Percentiles rank a stretch among this genome's conserved stretches.
phyloP scores from a whole-genome alignment of 2,797 vertebrate species.

The Scolopax bukidnonensis region DNA sequence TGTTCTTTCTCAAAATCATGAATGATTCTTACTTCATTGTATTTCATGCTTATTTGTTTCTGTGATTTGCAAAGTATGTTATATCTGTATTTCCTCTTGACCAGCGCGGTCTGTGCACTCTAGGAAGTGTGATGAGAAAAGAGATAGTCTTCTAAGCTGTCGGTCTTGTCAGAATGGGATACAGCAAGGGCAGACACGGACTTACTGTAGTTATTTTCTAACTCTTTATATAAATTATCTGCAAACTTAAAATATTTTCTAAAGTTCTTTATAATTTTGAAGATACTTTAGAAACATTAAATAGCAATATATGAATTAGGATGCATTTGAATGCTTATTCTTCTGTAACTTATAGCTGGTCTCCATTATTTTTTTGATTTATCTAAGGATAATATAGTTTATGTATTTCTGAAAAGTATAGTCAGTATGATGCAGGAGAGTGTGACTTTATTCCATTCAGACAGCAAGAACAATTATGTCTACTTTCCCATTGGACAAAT shows the following conservation, averaged over 20 bases:
- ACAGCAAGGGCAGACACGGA: accelerated
- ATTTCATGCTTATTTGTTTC: background rate
- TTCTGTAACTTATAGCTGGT: background rate
- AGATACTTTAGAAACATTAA: background rate
- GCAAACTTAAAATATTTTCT: background rate
- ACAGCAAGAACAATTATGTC: background rate
- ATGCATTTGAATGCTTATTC: background rate
- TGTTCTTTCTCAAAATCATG: background rate
- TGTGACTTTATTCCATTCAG: background rate
- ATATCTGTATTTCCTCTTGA: background rate
- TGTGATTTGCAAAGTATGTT: background rate
- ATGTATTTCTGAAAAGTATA: background rate
- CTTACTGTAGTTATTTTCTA: background rate
- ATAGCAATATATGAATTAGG: background rate
- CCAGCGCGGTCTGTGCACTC: background rate
- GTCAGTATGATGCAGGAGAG: background rate
- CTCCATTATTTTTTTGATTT: background rate
- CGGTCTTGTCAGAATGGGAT: background rate
- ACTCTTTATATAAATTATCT: background rate
- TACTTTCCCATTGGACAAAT: accelerated
- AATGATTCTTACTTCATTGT: background rate
- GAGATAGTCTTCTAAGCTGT: background rate
- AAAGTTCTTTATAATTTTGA: background rate
- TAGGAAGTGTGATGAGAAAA: background rate
- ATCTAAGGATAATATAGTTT: background rate